A percentile compares a stretch with the other conserved stretches of the same genome.
Conservation (phyloP, 2,113 vertebrate species). For the Forbesichthys papilliferus region DNA sequence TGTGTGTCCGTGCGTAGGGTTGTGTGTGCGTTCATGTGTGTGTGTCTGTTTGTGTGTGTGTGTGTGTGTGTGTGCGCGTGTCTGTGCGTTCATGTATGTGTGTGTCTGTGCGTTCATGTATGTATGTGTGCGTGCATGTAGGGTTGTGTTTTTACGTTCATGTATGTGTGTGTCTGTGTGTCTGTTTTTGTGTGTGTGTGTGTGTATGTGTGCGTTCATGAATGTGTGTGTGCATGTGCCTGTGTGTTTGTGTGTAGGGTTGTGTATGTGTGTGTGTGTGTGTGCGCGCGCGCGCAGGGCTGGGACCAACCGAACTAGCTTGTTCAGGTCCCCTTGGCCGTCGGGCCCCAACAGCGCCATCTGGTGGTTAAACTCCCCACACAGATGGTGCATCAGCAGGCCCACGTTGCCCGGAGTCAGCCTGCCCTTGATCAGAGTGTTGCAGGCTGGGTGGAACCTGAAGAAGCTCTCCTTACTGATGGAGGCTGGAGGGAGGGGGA, state of each 20-base stretch:
- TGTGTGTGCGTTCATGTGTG: background rate
- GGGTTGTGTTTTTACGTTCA: too few species aligned
- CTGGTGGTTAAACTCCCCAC: slow-evolving; percentile 70
- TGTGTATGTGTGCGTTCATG: too few species aligned
- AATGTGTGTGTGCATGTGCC: too few species aligned
- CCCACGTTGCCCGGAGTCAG: slow-evolving; percentile 68
- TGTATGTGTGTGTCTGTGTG: too few species aligned
- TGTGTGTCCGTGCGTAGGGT: background rate
- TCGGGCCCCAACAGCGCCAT: slow-evolving; percentile 64
- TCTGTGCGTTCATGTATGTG: background rate
- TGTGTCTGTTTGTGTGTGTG: background rate
- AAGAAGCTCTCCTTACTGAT: slow-evolving; percentile 79
- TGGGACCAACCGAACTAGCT: slow-evolving; percentile 75
- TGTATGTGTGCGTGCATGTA: background rate
- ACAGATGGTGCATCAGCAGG: slow-evolving; percentile 60
- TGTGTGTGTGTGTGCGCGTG: too few species aligned
- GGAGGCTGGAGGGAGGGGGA: slow-evolving; percentile 70
- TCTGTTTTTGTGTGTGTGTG: too few species aligned
- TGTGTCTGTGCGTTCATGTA: background rate
- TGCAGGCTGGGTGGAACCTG: slow-evolving; percentile 69
- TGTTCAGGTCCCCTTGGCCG: slow-evolving; percentile 69
- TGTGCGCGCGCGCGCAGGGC: background rate
- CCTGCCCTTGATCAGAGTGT: slow-evolving; percentile 75
- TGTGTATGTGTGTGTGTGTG: background rate
- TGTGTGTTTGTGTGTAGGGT: background rate